Evolutionary conservation across 2,888 invertebrate genomes (phyloP).

Genomic region (Platycheirus albimanus): DNA sequence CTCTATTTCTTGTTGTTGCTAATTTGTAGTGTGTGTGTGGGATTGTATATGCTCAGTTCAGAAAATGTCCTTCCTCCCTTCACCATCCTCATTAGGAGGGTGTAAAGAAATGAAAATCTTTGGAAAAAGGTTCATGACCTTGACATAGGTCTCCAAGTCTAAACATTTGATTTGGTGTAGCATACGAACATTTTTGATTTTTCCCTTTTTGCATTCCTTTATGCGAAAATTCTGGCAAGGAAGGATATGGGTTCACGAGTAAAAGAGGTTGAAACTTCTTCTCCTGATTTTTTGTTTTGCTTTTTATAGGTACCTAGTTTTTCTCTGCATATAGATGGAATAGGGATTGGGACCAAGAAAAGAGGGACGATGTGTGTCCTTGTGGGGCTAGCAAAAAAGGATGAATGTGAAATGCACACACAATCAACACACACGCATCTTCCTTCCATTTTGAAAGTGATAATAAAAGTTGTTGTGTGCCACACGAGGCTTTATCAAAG

Average conservation of each 20-base stretch:
- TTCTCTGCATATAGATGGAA: neutral
- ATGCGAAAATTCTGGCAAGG: neutral
- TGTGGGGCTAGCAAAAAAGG: neutral
- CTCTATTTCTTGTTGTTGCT: too few species aligned
- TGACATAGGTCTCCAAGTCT: conserved; percentile 41
- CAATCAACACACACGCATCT: conserved; percentile 23
- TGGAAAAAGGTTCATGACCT: conserved; percentile 47
- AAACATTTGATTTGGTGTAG: conserved; percentile 15
- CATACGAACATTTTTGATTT: neutral
- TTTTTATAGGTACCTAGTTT: too few species aligned
- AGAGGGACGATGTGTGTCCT: neutral
- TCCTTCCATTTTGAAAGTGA: conserved; percentile 29
- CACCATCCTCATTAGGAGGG: neutral
- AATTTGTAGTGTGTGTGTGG: too few species aligned
- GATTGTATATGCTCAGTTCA: too few species aligned
- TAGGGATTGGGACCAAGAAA: neutral
- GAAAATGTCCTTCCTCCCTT: neutral
- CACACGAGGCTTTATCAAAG: neutral
- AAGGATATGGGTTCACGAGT: neutral
- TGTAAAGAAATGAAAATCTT: conserved; percentile 5
- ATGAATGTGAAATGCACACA: neutral
- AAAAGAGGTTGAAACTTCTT: too few species aligned
- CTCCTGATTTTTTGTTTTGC: too few species aligned
- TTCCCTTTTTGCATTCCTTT: neutral
- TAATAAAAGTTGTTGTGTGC: conserved; percentile 44